phyloP scores from a whole-genome alignment of 1,140 invertebrate species.

The Drosophila rhopaloa region DNA sequence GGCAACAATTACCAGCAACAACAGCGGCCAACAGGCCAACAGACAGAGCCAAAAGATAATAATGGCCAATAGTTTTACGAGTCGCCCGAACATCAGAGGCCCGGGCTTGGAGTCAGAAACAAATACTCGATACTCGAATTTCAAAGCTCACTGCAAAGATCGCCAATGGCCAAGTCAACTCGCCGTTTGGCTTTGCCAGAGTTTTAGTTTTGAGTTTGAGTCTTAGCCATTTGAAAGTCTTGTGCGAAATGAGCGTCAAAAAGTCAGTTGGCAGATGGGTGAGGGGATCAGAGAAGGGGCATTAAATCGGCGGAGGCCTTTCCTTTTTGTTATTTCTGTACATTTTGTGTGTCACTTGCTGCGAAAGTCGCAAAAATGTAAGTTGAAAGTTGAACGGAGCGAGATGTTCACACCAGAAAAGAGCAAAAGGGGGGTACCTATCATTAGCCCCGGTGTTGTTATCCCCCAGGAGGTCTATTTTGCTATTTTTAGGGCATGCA shows the following conservation, averaged over 20 bases:
- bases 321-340: constrained; percentile 58
- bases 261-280: constrained; percentile 34
- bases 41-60: constrained; percentile 58
- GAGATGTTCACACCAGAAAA: constrained; percentile 59
- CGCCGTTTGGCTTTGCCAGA: constrained; percentile 15
- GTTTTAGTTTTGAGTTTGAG: constrained; percentile 25
- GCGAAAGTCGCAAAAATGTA: constrained; percentile 71
- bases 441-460: constrained; percentile 61
- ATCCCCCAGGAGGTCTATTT: constrained; percentile 50
- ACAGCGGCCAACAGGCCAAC: constrained; percentile 42
- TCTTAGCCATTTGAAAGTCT: constrained; percentile 73
- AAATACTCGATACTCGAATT: constrained; percentile 64
- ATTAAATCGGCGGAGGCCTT: constrained; percentile 46
- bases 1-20: constrained; percentile 76
- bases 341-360: constrained; percentile 73
- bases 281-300: constrained; percentile 7
- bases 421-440: constrained; percentile 5
- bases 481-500: constrained; percentile 41
- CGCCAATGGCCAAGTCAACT: constrained; percentile 52
- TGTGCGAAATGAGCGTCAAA: constrained; percentile 65
- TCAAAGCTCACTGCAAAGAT: constrained; percentile 52
- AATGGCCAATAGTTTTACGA: constrained; percentile 70
- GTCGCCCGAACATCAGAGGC: constrained; percentile 18
- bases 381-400: constrained; percentile 76
- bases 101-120: constrained; percentile 22